A percentile compares a stretch with the other conserved stretches of the same genome.
Evolutionary conservation across 2,113 vertebrate genomes (phyloP).

Genomic region (Callipepla squamata): DNA sequence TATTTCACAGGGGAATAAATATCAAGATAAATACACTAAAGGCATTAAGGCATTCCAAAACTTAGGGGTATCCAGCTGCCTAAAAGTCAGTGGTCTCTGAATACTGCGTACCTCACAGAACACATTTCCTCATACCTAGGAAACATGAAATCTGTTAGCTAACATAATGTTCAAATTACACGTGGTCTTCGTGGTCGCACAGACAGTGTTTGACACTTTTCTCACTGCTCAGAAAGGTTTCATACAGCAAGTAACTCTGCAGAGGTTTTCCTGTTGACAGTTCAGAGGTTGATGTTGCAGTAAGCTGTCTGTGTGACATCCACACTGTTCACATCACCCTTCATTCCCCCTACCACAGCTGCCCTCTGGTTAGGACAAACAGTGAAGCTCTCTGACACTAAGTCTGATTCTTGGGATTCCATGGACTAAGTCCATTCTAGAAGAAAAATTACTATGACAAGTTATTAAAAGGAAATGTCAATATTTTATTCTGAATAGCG

Average conservation of each 20-base stretch:
- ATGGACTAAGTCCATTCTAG: background rate
- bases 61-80: background rate
- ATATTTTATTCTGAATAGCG: background rate
- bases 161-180: background rate
- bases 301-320: background rate
- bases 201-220: background rate
- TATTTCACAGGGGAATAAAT: background rate
- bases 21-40: background rate
- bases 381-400: background rate
- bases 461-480: background rate
- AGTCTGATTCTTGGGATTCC: background rate
- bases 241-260: background rate
- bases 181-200: background rate
- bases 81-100: background rate
- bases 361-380: background rate
- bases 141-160: background rate
- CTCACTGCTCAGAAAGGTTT: background rate
- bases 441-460: background rate
- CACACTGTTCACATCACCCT: background rate
- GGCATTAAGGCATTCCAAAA: background rate
- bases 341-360: background rate
- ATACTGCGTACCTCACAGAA: fast-evolving
- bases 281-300: background rate
- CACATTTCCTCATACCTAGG: background rate
- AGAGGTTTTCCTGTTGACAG: background rate